Evolutionary conservation across 2,113 vertebrate species (phyloP).

Genomic region (Stegostoma tigrinum): DNA sequence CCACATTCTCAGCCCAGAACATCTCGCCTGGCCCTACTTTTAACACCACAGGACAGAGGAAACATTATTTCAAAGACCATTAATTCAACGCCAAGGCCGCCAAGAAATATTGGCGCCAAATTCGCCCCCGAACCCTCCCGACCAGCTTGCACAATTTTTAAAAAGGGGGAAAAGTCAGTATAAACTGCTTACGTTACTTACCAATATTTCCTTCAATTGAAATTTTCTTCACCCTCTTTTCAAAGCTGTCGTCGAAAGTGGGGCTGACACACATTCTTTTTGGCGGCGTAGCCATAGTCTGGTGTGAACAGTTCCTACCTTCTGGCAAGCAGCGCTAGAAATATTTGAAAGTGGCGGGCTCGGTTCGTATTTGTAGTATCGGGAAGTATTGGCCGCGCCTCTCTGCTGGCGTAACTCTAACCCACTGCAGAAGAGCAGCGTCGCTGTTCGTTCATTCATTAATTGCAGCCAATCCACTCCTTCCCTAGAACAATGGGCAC

Average conservation of each 20-base stretch:
- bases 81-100: background rate
- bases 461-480: background rate
- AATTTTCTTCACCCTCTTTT: slow-evolving; percentile 59
- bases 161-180: background rate
- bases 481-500: background rate
- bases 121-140: background rate
- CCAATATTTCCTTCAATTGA: slow-evolving; percentile 78
- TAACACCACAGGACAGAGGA: background rate
- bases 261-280: slow-evolving; percentile 53
- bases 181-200: slow-evolving; percentile 47
- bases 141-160: background rate
- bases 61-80: background rate
- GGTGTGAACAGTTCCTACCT: background rate
- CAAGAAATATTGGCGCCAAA: background rate
- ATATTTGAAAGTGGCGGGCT: slow-evolving; percentile 22
- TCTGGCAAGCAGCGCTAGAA: background rate
- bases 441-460: background rate
- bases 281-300: slow-evolving; percentile 61
- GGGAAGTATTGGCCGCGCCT: background rate
- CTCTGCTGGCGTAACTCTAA: background rate
- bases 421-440: background rate
- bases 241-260: slow-evolving; percentile 51
- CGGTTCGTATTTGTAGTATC: background rate
- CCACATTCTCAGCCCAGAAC: background rate
- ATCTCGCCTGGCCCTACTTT: too few relatives aligned